These are phyloP conservation scores for Popillia japonica DNA, from an alignment of 1,140 invertebrate species.

Conservation along the genomic window DNA sequence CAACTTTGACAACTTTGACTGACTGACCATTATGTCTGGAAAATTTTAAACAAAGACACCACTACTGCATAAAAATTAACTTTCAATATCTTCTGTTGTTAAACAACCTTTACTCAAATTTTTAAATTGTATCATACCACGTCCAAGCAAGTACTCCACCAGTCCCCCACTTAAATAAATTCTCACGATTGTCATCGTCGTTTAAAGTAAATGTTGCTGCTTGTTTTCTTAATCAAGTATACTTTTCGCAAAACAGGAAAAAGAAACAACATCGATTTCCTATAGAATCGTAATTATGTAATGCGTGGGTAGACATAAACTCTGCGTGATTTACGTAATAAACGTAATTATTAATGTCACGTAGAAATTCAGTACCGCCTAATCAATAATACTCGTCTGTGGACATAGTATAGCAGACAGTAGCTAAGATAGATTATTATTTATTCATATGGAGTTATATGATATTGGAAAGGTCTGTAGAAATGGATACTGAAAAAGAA, in stretches of 20 bases:
- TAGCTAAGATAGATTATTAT: background rate
- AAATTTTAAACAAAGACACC: too few relatives aligned
- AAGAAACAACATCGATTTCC: background rate
- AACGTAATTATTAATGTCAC: background rate
- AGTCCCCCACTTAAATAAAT: too few relatives aligned
- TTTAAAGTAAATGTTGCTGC: too few relatives aligned
- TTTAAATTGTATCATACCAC: too few relatives aligned
- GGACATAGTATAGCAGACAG: background rate
- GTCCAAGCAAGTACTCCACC: too few relatives aligned
- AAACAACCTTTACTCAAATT: too few relatives aligned
- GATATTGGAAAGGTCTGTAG: constrained; percentile 1
- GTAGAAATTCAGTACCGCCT: background rate
- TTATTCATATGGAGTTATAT: constrained; percentile 4
- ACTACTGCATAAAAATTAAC: too few relatives aligned
- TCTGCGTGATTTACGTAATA: background rate
- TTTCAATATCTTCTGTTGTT: too few relatives aligned
- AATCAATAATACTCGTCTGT: background rate
- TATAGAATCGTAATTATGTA: background rate
- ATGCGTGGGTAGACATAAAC: background rate
- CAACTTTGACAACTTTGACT: too few relatives aligned
- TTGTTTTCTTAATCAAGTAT: background rate
- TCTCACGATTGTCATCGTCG: too few relatives aligned
- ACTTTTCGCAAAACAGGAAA: background rate
- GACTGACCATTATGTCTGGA: too few relatives aligned
- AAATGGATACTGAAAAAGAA: constrained; percentile 1